These are phyloP conservation scores for Ariolimax columbianus DNA, from an alignment of 2,888 invertebrate genomes.

Conservation along the genomic window DNA sequence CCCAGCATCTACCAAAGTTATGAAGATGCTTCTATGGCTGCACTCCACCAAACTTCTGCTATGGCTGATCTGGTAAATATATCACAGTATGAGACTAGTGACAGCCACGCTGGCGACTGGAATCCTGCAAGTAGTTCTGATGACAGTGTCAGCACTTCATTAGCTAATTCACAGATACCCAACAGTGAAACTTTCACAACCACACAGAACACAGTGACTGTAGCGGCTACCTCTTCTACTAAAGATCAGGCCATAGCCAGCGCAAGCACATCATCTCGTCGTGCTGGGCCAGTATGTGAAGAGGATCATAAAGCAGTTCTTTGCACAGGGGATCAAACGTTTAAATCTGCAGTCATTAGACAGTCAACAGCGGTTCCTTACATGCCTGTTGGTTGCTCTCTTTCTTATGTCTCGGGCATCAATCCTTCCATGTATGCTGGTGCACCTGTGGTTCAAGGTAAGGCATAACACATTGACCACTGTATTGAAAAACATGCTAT, in stretches of 20 bases:
- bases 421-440: conserved; percentile 42
- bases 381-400: conserved; percentile 8
- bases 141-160: background rate
- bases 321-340: conserved; percentile 43
- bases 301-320: conserved; percentile 38
- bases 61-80: background rate
- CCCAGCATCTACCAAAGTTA: conserved; percentile 40
- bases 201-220: conserved; percentile 22
- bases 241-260: background rate
- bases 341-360: conserved; percentile 33
- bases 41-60: conserved; percentile 13
- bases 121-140: background rate
- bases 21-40: conserved; percentile 23
- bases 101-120: background rate
- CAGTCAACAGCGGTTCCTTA: conserved; percentile 35
- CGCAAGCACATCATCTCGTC: background rate
- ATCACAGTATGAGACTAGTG: background rate
- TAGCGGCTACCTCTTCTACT: background rate
- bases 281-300: background rate
- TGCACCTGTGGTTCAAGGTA: conserved; percentile 41
- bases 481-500: no score
- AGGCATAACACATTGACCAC: background rate
- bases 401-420: conserved; percentile 19
- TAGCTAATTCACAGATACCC: background rate
- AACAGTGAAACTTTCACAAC: background rate